These are phyloP conservation scores for Apis dorsata DNA, from an alignment of 1,140 invertebrate species.

Conservation along the genomic window DNA sequence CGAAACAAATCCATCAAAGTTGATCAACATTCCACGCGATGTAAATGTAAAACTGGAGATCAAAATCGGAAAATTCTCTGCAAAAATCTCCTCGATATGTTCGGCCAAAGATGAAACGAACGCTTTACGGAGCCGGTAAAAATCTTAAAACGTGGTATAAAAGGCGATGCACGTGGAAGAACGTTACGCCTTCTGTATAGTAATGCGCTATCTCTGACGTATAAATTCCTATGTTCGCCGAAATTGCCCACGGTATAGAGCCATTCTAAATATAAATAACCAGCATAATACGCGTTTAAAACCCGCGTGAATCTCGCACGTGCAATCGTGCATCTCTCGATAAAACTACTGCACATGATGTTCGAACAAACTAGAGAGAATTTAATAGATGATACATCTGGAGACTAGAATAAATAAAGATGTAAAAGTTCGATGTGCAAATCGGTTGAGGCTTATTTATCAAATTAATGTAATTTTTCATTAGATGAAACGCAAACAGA, in stretches of 20 bases:
- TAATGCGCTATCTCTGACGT: constrained; percentile 4
- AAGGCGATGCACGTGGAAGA: background rate
- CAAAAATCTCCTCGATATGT: background rate
- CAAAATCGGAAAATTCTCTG: too few relatives aligned
- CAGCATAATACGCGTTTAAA: background rate
- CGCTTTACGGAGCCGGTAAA: background rate
- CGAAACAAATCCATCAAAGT: too few relatives aligned
- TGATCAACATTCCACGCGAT: too few relatives aligned
- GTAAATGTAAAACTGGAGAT: too few relatives aligned
- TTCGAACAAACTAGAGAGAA: too few relatives aligned
- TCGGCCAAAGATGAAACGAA: too few relatives aligned
- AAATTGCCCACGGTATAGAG: background rate
- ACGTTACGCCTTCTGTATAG: background rate
- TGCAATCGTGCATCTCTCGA: constrained; percentile 3
- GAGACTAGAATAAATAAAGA: too few relatives aligned
- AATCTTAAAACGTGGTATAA: background rate
- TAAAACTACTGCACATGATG: background rate
- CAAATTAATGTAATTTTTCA: too few relatives aligned
- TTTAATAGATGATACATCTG: too few relatives aligned
- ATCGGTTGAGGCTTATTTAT: too few relatives aligned
- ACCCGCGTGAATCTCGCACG: background rate
- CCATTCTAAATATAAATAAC: constrained; percentile 17
- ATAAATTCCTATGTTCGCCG: constrained; percentile 8
- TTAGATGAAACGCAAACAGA: too few relatives aligned
- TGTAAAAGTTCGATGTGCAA: too few relatives aligned